Evolutionary conservation across 2,797 vertebrate genomes (phyloP).

Genomic region (Microctenopoma lineatum): DNA sequence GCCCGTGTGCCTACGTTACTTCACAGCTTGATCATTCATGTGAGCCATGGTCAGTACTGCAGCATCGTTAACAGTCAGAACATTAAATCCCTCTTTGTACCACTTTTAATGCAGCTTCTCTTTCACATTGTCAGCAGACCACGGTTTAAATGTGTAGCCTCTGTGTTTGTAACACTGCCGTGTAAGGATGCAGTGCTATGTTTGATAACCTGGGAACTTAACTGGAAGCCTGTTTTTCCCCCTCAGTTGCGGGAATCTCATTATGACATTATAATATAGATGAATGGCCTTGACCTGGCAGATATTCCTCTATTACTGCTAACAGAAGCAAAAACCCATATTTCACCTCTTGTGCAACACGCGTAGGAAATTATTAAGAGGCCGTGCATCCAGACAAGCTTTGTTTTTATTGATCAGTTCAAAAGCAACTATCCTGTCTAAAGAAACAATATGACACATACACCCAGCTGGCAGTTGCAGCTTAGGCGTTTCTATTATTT

Average conservation of each 20-base stretch:
- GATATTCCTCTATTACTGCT: slow-evolving; percentile 50
- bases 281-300: slow-evolving; percentile 65
- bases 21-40: background rate
- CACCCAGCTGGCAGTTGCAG: no score
- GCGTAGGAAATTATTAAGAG: slow-evolving; percentile 47
- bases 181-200: slow-evolving; percentile 45
- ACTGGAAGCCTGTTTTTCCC: slow-evolving; percentile 39
- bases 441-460: slow-evolving; percentile 1
- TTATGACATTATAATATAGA: slow-evolving; percentile 71
- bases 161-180: slow-evolving; percentile 20
- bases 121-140: slow-evolving; percentile 20
- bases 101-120: slow-evolving; percentile 10
- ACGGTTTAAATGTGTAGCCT: slow-evolving; percentile 1
- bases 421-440: slow-evolving; percentile 15
- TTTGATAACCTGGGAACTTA: slow-evolving; percentile 58
- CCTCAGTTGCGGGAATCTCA: slow-evolving; percentile 56
- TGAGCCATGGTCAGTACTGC: slow-evolving; percentile 3
- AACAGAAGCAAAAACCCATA: slow-evolving; percentile 64
- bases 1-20: background rate
- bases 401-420: slow-evolving; percentile 32
- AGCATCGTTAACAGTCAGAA: slow-evolving; percentile 1
- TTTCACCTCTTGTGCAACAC: slow-evolving; percentile 68
- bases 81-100: background rate
- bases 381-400: slow-evolving; percentile 23
- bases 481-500: no score